phyloP scores from a whole-genome alignment of 1,140 invertebrate species.

The Platorchestia sp. region DNA sequence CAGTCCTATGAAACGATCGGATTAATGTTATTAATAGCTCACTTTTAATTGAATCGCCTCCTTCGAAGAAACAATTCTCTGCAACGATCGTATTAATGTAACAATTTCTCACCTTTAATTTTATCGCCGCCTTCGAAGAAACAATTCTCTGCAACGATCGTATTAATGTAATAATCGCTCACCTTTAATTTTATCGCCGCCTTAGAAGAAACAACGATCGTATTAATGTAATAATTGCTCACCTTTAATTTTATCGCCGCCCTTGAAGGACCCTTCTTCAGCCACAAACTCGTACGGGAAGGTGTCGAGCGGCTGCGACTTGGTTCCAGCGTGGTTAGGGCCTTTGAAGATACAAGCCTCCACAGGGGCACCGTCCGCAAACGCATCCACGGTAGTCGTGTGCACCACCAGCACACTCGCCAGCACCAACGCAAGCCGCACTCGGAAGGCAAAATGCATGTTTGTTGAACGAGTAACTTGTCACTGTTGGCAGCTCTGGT shows the following conservation, averaged over 20 bases:
- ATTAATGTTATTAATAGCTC: too few relatives aligned
- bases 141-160: too few relatives aligned
- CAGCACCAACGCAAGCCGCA: not conserved
- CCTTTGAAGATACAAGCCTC: slow-evolving; percentile 57
- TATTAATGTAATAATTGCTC: too few relatives aligned
- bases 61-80: too few relatives aligned
- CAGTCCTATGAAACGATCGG: too few relatives aligned
- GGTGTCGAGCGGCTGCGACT: slow-evolving; percentile 42
- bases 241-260: slow-evolving; percentile 28
- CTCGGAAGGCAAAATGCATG: not conserved
- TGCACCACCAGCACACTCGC: not conserved
- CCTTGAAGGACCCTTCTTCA: not conserved
- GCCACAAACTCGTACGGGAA: slow-evolving; percentile 20
- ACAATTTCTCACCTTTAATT: too few relatives aligned
- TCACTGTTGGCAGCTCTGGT: not conserved
- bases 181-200: too few relatives aligned
- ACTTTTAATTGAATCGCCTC: too few relatives aligned
- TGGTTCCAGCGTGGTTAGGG: slow-evolving; percentile 53
- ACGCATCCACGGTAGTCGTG: not conserved
- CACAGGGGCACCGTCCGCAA: slow-evolving; percentile 52
- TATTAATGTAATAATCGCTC: too few relatives aligned
- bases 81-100: too few relatives aligned
- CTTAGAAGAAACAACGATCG: too few relatives aligned
- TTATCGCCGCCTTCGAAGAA: too few relatives aligned
- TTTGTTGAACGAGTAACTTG: not conserved